phyloP scores from a whole-genome alignment of 2,113 vertebrate genomes.

The Daubentonia madagascariensis region DNA sequence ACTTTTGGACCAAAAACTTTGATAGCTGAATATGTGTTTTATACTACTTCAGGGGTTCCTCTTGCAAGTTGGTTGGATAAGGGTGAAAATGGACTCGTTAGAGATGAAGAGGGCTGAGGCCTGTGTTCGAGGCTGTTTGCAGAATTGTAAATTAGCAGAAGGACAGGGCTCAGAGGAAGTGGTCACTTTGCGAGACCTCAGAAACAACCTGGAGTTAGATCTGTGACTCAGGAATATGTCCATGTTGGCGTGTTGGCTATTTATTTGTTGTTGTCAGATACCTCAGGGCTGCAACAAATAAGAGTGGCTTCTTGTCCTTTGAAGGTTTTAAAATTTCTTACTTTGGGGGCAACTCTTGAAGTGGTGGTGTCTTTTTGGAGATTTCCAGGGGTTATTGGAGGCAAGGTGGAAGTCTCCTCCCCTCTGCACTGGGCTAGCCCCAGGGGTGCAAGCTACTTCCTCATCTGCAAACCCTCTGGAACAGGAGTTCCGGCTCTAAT shows the following conservation, averaged over 20 bases:
- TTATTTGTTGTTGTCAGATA: not conserved
- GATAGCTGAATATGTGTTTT: slow-evolving; percentile 9
- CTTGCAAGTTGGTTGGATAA: not conserved
- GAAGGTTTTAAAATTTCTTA: not conserved
- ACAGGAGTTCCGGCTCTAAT: not conserved
- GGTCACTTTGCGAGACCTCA: not conserved
- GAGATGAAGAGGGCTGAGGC: not conserved
- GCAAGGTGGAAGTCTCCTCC: not conserved
- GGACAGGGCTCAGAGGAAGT: not conserved
- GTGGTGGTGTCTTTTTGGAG: not conserved
- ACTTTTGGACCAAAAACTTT: not conserved
- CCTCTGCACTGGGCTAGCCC: accelerated
- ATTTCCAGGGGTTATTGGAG: not conserved
- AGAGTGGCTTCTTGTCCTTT: not conserved
- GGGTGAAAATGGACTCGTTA: not conserved
- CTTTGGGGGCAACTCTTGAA: not conserved
- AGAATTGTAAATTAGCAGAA: not conserved
- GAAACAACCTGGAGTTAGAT: not conserved
- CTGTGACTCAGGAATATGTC: not conserved
- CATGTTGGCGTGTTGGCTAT: too few species aligned
- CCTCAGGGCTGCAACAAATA: too few species aligned
- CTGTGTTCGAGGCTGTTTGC: not conserved
- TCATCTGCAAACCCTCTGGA: not conserved
- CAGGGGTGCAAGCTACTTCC: not conserved
- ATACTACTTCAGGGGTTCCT: not conserved